These are phyloP conservation scores for Cyrtorhinus lividipennis DNA, from an alignment of 1,140 invertebrate genomes.

Conservation along the genomic window DNA sequence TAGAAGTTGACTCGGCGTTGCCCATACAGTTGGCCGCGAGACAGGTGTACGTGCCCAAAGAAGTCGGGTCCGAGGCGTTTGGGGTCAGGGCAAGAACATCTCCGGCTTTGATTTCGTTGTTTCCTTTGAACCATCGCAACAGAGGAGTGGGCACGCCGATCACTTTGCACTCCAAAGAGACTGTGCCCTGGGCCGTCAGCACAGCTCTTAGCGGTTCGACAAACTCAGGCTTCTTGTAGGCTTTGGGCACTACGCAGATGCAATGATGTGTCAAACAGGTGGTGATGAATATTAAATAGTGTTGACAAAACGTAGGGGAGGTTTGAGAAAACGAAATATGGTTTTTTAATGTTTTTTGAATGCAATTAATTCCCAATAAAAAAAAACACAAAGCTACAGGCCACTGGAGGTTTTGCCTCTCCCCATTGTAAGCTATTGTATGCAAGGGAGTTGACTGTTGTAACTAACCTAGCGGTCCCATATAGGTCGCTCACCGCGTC, in stretches of 20 bases:
- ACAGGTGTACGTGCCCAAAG: slow-evolving; percentile 68
- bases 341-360: neutral
- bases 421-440: neutral
- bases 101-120: slow-evolving; percentile 69
- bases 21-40: slow-evolving; percentile 80
- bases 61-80: slow-evolving; percentile 62
- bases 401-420: neutral
- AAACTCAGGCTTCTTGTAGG: slow-evolving; percentile 74
- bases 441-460: no score
- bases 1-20: slow-evolving; percentile 60
- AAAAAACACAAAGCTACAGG: neutral
- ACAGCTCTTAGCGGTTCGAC: slow-evolving; percentile 64
- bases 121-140: slow-evolving; percentile 70
- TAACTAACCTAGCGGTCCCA: no score
- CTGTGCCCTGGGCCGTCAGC: slow-evolving; percentile 71
- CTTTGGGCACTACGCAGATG: slow-evolving; percentile 55
- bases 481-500: no score
- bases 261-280: neutral
- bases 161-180: slow-evolving; percentile 77
- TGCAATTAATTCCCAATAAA: neutral
- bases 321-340: no score
- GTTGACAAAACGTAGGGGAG: no score
- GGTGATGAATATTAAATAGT: no score
- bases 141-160: slow-evolving; percentile 69
- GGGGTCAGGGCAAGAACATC: slow-evolving; percentile 73